Evolutionary conservation across 1,140 invertebrate genomes (phyloP), one percentile per base, ranked within the genome.

Genomic region (Aleiodes sp.): DNA sequence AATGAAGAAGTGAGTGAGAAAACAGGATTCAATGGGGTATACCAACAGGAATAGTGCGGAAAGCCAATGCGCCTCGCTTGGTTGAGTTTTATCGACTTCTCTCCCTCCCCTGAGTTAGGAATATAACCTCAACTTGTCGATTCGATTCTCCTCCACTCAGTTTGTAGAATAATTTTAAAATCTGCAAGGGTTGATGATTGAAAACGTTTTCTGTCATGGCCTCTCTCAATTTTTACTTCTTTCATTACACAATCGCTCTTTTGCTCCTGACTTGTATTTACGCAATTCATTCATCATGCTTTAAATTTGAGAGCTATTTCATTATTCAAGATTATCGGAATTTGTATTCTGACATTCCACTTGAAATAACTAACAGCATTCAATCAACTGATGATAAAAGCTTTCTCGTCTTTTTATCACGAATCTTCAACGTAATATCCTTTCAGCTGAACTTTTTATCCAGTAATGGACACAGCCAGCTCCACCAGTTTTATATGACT

Each of bases 1-100:
- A 52, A 21, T 8, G 26, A 46, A 21, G 10, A 4, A 9, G 46
- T 52, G 46, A 24, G 46, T 52, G 33, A 37, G 60, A 14, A 62
- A 21, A 24, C 16, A 24, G 33, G 8, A 62, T 16, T 39, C 60
- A 62, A 62, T 62, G 33, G 19, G 19, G 60, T 62, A 33, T 35
- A 62, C 14, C 33, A 35, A 39, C 33, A 37, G 12, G 60, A 62
- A 62, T 16, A 6, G n/a, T 35, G 8, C 29, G 12, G 33, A 39
- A 35, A 37, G 33, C 31, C 9, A 24, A 35, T 14, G 14, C 21
- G n/a, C 33, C 10, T 35, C 60, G 29, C 1, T 24, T 39, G 60
- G 19, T 16, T 21, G 33, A 62, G 60, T 62, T 62, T 62, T 62
- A 62, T 62, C 60, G 60, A 62, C 60, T 62, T 9, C 46, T 24